Evolutionary conservation across 1,140 invertebrate genomes (phyloP).

Genomic region (Zelostemma sp.): DNA sequence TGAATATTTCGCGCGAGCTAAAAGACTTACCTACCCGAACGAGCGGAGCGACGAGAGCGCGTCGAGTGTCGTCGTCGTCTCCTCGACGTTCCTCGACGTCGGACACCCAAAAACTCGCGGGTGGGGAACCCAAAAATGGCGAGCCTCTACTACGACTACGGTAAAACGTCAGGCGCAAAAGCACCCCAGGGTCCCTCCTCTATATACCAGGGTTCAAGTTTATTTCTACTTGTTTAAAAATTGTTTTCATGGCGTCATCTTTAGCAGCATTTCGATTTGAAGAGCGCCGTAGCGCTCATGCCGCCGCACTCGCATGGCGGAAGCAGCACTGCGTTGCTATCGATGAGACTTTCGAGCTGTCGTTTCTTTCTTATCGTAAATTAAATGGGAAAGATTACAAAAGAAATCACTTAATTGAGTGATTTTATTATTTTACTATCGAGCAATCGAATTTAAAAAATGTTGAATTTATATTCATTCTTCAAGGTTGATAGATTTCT

Average conservation of each 20-base stretch:
- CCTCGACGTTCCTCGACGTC: conserved; percentile 40
- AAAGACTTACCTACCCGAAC: conserved; percentile 69
- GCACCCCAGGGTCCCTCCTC: conserved; percentile 32
- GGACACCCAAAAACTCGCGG: conserved; percentile 44
- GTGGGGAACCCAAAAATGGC: conserved; percentile 72
- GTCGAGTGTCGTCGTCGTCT: conserved; percentile 48
- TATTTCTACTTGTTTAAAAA: conserved; percentile 43
- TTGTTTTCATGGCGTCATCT: conserved; percentile 1
- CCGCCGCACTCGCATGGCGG: too few relatives aligned
- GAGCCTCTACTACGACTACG: conserved; percentile 52
- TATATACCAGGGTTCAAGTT: conserved; percentile 34
- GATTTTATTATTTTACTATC: too few relatives aligned
- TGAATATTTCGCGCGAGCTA: conserved; percentile 6
- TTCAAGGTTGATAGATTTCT: too few relatives aligned
- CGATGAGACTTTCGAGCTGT: too few relatives aligned
- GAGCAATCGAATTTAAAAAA: too few relatives aligned
- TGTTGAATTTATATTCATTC: too few relatives aligned
- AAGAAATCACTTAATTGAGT: too few relatives aligned
- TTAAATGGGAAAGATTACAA: too few relatives aligned
- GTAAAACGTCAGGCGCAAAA: conserved; percentile 41
- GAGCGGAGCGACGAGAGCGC: conserved; percentile 48
- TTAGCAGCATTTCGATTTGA: neutral
- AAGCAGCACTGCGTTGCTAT: too few relatives aligned
- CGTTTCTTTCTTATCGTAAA: too few relatives aligned
- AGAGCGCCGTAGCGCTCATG: too few relatives aligned